Conservation (phyloP, 2,113 vertebrate species). For the Syngnathus typhle region DNA sequence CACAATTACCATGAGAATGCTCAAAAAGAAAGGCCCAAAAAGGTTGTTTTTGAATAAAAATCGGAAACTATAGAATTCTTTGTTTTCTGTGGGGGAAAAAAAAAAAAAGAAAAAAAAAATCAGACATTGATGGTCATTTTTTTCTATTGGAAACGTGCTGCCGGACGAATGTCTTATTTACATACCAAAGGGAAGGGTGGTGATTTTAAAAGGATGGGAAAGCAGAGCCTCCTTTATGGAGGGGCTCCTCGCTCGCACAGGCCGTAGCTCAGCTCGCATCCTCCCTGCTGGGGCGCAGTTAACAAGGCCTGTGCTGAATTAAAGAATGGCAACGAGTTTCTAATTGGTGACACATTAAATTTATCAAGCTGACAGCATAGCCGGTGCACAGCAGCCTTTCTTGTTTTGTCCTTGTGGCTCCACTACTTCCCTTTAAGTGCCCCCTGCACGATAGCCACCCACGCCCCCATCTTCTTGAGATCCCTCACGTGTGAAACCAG, state of each 20-base stretch:
- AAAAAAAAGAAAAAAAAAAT: constrained; percentile 71
- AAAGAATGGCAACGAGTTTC: constrained; percentile 86
- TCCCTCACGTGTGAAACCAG: constrained; percentile 75
- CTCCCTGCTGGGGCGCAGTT: constrained; percentile 80
- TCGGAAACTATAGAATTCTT: constrained; percentile 83
- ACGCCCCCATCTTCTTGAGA: constrained; percentile 55
- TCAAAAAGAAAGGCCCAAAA: constrained; percentile 63
- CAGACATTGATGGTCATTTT: constrained; percentile 87
- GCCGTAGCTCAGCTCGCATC: constrained; percentile 62
- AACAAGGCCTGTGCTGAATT: constrained; percentile 83
- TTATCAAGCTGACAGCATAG: constrained; percentile 87
- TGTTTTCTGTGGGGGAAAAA: constrained; percentile 70
- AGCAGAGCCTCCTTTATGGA: constrained; percentile 71
- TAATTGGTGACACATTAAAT: constrained; percentile 97
- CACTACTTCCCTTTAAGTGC: constrained; percentile 77
- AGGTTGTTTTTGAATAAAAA: constrained; percentile 69
- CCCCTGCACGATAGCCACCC: constrained; percentile 62
- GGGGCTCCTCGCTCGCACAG: constrained; percentile 76
- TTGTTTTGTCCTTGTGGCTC: constrained; percentile 77
- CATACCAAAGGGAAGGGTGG: constrained; percentile 79
- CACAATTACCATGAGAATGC: constrained; percentile 79
- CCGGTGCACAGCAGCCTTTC: constrained; percentile 71
- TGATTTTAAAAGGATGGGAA: constrained; percentile 80
- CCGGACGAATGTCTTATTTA: constrained; percentile 90
- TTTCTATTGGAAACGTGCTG: constrained; percentile 78